These are phyloP conservation scores for Litoditis marina DNA, from an alignment of 2,888 invertebrate genomes.

Conservation along the genomic window DNA sequence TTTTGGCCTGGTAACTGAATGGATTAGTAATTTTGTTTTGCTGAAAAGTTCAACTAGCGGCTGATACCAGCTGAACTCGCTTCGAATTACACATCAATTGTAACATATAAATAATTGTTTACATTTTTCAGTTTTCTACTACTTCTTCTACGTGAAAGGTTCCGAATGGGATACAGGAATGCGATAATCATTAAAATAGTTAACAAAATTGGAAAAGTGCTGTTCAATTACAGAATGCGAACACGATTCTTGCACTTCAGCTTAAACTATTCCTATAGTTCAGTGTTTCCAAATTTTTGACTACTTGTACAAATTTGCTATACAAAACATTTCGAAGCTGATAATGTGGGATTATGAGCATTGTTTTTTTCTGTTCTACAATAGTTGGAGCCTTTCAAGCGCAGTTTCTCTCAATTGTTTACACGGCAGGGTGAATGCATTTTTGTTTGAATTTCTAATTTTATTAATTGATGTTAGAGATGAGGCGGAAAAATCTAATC, in stretches of 20 bases:
- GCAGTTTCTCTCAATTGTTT: neutral
- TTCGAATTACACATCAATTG: too few species aligned
- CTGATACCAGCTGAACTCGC: too few species aligned
- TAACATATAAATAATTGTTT: neutral
- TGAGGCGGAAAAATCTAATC: too few species aligned
- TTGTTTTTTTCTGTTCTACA: too few species aligned
- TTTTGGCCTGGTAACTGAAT: too few species aligned
- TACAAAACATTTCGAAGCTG: too few species aligned
- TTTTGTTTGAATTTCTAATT: neutral
- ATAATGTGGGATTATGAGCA: too few species aligned
- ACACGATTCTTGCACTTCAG: neutral
- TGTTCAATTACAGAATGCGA: neutral
- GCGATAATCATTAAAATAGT: neutral
- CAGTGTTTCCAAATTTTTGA: neutral
- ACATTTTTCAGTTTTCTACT: conserved; percentile 54
- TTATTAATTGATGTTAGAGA: too few species aligned
- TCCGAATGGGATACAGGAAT: neutral
- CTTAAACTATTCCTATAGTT: neutral
- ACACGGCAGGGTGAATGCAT: neutral
- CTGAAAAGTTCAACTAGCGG: too few species aligned
- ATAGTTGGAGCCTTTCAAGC: neutral
- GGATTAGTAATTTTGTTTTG: too few species aligned
- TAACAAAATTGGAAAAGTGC: neutral
- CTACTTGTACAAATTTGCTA: too few species aligned
- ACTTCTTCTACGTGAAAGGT: conserved; percentile 48